phyloP scores from a whole-genome alignment of 2,113 vertebrate genomes.

The Tricholaema leucomelas region DNA sequence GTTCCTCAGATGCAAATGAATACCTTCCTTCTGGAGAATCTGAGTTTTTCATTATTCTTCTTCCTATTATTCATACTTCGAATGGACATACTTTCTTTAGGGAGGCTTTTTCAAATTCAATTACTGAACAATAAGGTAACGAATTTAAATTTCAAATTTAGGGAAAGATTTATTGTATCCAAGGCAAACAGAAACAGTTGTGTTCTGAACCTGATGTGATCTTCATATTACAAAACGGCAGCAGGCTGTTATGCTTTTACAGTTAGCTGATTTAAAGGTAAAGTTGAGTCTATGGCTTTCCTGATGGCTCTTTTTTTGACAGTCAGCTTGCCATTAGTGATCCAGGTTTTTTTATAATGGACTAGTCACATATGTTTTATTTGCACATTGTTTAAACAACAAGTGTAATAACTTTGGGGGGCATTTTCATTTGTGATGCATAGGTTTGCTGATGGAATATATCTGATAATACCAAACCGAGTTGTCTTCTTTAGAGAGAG shows the following conservation, averaged over 20 bases:
- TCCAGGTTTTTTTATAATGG: not conserved
- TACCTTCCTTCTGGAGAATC: not conserved
- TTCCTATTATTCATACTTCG: slow-evolving; percentile 3
- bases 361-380: slow-evolving; percentile 49
- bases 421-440: slow-evolving; percentile 30
- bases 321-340: not conserved
- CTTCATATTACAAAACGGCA: not conserved
- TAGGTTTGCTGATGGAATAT: not conserved
- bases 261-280: not conserved
- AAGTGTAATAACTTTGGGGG: not conserved
- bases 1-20: not conserved
- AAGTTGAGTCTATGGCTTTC: slow-evolving; percentile 21
- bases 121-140: not conserved
- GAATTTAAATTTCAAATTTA: slow-evolving; percentile 13
- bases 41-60: not conserved
- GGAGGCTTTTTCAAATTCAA: not conserved
- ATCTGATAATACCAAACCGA: not conserved
- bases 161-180: not conserved
- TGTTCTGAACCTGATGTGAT: not conserved
- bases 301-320: not conserved
- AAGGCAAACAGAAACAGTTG: not conserved
- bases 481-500: not conserved
- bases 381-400: not conserved
- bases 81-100: not conserved
- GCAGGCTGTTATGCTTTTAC: not conserved